Conservation (phyloP, 2,797 vertebrate species). For the Macropodus opercularis region DNA sequence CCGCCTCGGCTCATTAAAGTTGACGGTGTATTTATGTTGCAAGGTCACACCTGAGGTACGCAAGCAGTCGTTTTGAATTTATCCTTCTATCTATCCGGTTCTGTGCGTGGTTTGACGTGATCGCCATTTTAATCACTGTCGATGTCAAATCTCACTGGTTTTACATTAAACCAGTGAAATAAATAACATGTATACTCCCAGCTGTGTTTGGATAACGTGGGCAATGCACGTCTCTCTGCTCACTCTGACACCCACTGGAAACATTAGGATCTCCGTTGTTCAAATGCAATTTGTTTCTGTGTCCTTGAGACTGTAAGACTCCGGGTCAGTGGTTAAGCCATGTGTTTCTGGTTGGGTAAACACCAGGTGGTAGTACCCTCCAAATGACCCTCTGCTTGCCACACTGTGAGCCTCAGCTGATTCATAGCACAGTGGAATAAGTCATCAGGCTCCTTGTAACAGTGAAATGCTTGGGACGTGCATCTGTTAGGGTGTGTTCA, state of each 20-base stretch:
- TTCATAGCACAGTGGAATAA: neutral
- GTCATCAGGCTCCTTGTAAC: neutral
- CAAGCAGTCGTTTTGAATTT: neutral
- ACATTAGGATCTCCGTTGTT: conserved; percentile 10
- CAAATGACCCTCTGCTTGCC: conserved; percentile 36
- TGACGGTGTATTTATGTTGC: conserved; percentile 14
- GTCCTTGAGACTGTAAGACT: conserved; percentile 57
- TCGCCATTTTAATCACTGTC: neutral
- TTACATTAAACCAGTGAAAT: neutral
- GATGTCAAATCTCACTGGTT: neutral
- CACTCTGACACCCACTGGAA: neutral
- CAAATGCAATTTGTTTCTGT: conserved; percentile 27
- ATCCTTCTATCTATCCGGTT: neutral
- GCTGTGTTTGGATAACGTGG: conserved; percentile 4
- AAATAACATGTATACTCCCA: neutral
- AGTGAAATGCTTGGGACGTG: neutral
- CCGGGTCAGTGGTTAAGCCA: conserved; percentile 31
- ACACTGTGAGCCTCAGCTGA: neutral
- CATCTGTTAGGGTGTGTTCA: neutral
- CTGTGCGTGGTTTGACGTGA: too few species aligned
- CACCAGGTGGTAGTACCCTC: conserved; percentile 51
- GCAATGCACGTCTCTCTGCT: neutral
- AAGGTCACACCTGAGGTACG: conserved; percentile 43
- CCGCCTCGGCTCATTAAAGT: conserved; percentile 2
- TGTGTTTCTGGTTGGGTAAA: conserved; percentile 44